These are phyloP conservation scores for Macquaria australasica DNA, from an alignment of 2,113 vertebrate genomes.

Conservation along the genomic window DNA sequence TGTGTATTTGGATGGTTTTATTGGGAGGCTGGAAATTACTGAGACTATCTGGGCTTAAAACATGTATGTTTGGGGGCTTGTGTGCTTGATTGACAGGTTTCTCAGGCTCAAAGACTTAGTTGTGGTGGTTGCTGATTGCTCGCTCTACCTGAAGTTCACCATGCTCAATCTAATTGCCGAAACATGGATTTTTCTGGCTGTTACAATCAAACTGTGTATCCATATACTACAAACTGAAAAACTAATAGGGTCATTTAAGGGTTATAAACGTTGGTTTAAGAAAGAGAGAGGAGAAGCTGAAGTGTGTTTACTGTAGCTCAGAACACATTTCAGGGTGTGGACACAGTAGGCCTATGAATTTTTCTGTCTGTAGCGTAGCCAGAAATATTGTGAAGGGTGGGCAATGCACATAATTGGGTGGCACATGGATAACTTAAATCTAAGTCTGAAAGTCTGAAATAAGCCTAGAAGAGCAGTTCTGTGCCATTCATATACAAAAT, in stretches of 20 bases:
- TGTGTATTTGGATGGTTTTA: slow-evolving; percentile 30
- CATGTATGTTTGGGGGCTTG: neutral
- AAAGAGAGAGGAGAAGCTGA: neutral
- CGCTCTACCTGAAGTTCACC: neutral
- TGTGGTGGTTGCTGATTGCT: neutral
- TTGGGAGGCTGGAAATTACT: slow-evolving; percentile 14
- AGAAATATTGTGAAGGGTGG: too few relatives aligned
- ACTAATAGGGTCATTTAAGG: neutral
- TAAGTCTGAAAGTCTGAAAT: neutral
- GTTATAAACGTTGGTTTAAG: neutral
- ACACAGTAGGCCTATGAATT: neutral
- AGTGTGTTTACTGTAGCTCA: neutral
- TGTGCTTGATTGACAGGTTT: neutral
- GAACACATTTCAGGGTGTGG: too few relatives aligned
- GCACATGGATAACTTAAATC: neutral
- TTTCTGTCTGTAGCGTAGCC: neutral
- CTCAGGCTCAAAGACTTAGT: neutral
- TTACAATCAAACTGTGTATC: neutral
- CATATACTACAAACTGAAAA: neutral
- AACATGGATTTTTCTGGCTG: neutral
- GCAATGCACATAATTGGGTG: neutral
- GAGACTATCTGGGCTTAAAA: slow-evolving; percentile 1
- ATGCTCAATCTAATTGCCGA: neutral
- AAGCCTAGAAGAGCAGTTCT: neutral
- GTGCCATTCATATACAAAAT: neutral